Evolutionary conservation across 2,113 vertebrate genomes (phyloP).

Genomic region (Dicentrarchus labrax): DNA sequence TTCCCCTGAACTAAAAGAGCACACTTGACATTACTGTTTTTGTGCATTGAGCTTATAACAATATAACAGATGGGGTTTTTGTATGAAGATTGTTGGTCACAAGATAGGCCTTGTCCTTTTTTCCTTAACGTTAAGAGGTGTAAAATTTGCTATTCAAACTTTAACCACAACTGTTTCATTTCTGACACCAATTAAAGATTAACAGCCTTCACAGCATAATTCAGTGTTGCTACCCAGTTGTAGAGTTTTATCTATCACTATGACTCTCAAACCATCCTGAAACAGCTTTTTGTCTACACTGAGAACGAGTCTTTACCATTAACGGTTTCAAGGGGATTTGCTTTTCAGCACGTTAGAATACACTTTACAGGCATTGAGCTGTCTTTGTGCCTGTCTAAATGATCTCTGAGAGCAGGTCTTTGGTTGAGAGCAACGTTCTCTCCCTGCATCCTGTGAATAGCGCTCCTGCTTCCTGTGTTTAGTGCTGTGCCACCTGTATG

Average conservation of each 20-base stretch:
- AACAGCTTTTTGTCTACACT: slow-evolving; percentile 44
- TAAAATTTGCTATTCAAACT: slow-evolving; percentile 10
- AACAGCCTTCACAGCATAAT: slow-evolving; percentile 5
- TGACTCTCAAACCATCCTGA: slow-evolving; percentile 32
- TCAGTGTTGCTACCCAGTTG: not conserved
- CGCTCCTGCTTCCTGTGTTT: slow-evolving; percentile 55
- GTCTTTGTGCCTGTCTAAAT: slow-evolving; percentile 54
- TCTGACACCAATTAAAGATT: slow-evolving; percentile 4
- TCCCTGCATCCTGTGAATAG: slow-evolving; percentile 37
- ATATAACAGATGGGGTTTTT: not conserved
- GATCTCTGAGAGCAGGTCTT: slow-evolving; percentile 55
- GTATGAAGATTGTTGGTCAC: not conserved
- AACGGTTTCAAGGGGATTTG: slow-evolving; percentile 56
- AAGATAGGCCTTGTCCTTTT: not conserved
- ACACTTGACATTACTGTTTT: slow-evolving; percentile 8
- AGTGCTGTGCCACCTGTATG: slow-evolving; percentile 70
- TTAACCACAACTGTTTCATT: slow-evolving; percentile 25
- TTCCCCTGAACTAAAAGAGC: slow-evolving; percentile 11
- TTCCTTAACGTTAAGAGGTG: not conserved
- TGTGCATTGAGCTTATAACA: not conserved
- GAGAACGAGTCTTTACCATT: slow-evolving; percentile 38
- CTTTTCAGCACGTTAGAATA: slow-evolving; percentile 50
- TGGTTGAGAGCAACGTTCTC: slow-evolving; percentile 28
- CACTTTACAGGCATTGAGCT: slow-evolving; percentile 46
- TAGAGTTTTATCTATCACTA: slow-evolving; percentile 21